Base-by-base conservation (phyloP, 1,140 invertebrate species). In the Armadillidium nasatum region DNA sequence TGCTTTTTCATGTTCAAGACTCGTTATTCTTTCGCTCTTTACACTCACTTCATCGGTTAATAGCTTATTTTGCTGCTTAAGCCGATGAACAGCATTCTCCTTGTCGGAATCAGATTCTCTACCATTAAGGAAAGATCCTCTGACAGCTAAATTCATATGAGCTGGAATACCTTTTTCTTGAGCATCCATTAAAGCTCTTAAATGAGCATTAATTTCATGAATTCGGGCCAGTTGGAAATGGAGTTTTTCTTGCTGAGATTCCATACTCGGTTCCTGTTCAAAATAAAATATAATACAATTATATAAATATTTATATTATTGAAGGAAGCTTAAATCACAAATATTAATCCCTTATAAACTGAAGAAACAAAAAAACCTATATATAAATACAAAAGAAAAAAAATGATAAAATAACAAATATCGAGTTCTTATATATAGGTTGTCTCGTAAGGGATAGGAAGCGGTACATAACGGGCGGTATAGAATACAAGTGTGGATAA, bases 61-160 rank as follows among this genome's bases (percentile, higher is more conserved):
- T 83, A 91, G 87, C 76, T 90, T 88, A 85, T 94, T 95, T 85
- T 95, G 93, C 82, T 91, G 90, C 82, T 91, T 89, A 77, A 94
- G 83, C 81, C 88, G 76, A 13, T 75, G 78, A 10, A 83, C 77
- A 15, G 15, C 74, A 11, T 11, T 76, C 22, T 44, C 22, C 21
- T 44, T 13, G n/a, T 19, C 11, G 11, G 23, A 11, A 75, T 84
- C 83, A 73, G 84, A 72, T 79, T 79, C 19, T 33, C 33, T 6
- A 82, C 72, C 21, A 11, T 23, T 44, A 0, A 60, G 19, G 23
- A 85, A 82, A 79, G 86, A 82, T 83, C 85, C 85, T 22, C 89
- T 87, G 54, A 93, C 88, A 22, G 93, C 93, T 54, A 96, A 87
- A 86, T 95, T 94, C 92, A 95, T 94, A 82, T 95, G 93, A 15